Percentiles rank a stretch among this genome's conserved stretches.
Evolutionary conservation across 2,113 vertebrate species (phyloP).

Genomic region (Rattus rattus): DNA sequence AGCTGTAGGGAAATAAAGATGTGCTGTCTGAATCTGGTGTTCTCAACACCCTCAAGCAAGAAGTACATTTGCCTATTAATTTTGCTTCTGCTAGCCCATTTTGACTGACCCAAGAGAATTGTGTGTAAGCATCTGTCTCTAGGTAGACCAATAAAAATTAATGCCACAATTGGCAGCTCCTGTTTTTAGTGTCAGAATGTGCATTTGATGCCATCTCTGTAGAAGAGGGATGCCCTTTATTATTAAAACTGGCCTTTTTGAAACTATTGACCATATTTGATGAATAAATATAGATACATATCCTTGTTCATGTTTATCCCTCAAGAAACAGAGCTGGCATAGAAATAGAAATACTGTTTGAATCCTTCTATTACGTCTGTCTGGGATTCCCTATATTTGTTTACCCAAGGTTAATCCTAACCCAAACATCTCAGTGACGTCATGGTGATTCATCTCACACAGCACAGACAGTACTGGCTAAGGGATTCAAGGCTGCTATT

Average conservation of each 20-base stretch:
- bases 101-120: neutral
- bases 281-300: slow-evolving; percentile 13
- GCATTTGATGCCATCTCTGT: neutral
- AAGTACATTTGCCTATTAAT: neutral
- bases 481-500: neutral
- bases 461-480: slow-evolving; percentile 27
- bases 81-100: neutral
- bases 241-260: slow-evolving; percentile 3
- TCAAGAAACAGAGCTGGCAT: neutral
- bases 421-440: slow-evolving; percentile 43
- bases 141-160: neutral
- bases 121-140: neutral
- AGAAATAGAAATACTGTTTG: neutral
- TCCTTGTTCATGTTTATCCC: neutral
- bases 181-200: slow-evolving; percentile 7
- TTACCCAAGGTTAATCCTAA: slow-evolving; percentile 53
- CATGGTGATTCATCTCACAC: slow-evolving; percentile 24
- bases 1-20: neutral
- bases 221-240: slow-evolving; percentile 9
- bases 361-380: slow-evolving; percentile 36
- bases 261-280: neutral
- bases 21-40: neutral
- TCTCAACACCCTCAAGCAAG: neutral
- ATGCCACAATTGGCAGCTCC: neutral
- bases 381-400: slow-evolving; percentile 24